These are phyloP conservation scores for Mizuhopecten yessoensis DNA, from an alignment of 1,140 invertebrate genomes.

Conservation along the genomic window DNA sequence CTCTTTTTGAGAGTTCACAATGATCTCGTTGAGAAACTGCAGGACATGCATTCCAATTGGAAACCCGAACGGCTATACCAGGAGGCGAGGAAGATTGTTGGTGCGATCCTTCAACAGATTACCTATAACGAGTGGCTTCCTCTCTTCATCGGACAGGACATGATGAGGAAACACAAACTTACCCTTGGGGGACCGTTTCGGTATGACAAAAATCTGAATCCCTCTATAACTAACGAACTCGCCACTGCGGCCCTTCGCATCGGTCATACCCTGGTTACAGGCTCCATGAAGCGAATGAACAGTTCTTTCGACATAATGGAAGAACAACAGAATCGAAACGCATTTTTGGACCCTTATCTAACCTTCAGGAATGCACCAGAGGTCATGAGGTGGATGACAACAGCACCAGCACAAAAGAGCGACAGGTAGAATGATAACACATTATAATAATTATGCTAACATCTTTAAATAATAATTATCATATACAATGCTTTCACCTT, in stretches of 20 bases:
- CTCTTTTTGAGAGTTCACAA: conserved; percentile 98
- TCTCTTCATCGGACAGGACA: conserved; percentile 88
- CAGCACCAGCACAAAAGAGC: not conserved
- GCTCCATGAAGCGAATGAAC: not conserved
- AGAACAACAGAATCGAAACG: not conserved
- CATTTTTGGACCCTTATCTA: not conserved
- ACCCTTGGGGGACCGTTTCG: not conserved
- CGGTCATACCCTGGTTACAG: not conserved
- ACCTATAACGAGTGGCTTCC: conserved; percentile 96
- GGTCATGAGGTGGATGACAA: not conserved
- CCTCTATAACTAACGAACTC: not conserved
- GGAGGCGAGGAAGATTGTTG: conserved; percentile 92
- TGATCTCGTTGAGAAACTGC: conserved; percentile 90
- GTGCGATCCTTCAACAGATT: conserved; percentile 97
- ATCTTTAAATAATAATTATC: too few species aligned
- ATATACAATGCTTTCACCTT: too few species aligned
- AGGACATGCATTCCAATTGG: conserved; percentile 94
- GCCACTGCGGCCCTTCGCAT: not conserved
- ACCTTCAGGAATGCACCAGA: not conserved
- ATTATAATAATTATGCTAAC: too few species aligned
- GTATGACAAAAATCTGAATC: not conserved
- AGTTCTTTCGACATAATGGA: not conserved
- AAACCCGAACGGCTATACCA: conserved; percentile 95
- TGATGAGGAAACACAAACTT: conserved; percentile 43
- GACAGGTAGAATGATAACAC: not conserved